Percentiles rank a stretch among this genome's conserved stretches.
phyloP scores from a whole-genome alignment of 2,113 vertebrate genomes.

The Pituophis catenifer region DNA sequence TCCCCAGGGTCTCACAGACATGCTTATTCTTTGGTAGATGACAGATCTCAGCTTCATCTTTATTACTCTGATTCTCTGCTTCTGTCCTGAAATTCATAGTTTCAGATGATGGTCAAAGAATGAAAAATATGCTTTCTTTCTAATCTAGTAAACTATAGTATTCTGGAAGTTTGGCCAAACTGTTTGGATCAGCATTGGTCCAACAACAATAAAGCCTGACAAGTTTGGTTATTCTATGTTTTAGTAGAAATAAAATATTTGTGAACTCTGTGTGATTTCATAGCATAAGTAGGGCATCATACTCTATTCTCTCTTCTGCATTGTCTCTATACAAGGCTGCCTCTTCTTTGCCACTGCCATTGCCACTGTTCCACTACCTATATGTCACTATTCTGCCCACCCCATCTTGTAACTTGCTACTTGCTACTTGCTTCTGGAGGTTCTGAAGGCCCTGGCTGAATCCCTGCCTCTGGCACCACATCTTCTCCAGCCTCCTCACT shows the following conservation, averaged over 20 bases:
- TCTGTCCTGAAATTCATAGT: conserved; percentile 67
- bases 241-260: background rate
- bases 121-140: background rate
- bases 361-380: background rate
- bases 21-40: conserved; percentile 80
- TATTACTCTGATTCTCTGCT: conserved; percentile 71
- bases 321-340: background rate
- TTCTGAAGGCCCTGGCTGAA: too few relatives aligned
- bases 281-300: background rate
- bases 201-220: background rate
- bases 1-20: conserved; percentile 78
- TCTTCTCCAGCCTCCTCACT: too few relatives aligned
- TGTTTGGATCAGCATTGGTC: background rate
- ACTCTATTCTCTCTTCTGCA: background rate
- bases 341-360: background rate
- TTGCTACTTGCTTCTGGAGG: background rate
- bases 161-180: background rate
- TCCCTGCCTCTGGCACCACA: too few relatives aligned
- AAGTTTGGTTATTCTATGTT: background rate
- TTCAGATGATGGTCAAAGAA: fast-evolving
- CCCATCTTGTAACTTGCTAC: background rate
- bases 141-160: background rate
- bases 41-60: conserved; percentile 77
- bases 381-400: background rate
- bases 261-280: background rate